These are phyloP conservation scores for Coecobrya sp. DNA, from an alignment of 2,888 invertebrate genomes.

Conservation along the genomic window DNA sequence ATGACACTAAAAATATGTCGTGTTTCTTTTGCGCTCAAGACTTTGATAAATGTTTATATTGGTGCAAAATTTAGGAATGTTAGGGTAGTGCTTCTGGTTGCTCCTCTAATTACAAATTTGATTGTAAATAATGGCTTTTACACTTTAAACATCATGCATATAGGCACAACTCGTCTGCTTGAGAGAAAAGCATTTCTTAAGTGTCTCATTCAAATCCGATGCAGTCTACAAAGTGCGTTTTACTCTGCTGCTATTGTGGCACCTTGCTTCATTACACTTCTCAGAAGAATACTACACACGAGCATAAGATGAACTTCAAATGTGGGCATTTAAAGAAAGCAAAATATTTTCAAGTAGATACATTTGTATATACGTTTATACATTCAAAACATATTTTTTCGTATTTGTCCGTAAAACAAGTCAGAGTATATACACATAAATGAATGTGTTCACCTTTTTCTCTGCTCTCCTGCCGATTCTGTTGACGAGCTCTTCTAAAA, in stretches of 20 bases:
- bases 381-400: constrained; percentile 8
- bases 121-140: too few relatives aligned
- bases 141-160: too few relatives aligned
- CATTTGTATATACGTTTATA: neutral
- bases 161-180: neutral
- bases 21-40: neutral
- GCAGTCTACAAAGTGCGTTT: neutral
- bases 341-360: neutral
- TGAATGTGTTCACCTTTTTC: neutral
- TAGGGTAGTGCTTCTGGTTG: too few relatives aligned
- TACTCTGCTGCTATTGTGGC: neutral
- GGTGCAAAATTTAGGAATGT: too few relatives aligned
- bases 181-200: neutral
- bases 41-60: neutral
- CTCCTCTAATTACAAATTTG: too few relatives aligned
- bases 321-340: neutral
- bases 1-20: neutral
- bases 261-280: constrained; percentile 36
- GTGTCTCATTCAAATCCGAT: neutral
- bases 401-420: neutral
- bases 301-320: neutral
- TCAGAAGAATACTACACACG: neutral
- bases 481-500: constrained; percentile 43
- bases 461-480: constrained; percentile 66
- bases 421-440: neutral